phyloP scores from a whole-genome alignment of 35 echinoderm and acorn worm species.

The Lytechinus pictus region DNA sequence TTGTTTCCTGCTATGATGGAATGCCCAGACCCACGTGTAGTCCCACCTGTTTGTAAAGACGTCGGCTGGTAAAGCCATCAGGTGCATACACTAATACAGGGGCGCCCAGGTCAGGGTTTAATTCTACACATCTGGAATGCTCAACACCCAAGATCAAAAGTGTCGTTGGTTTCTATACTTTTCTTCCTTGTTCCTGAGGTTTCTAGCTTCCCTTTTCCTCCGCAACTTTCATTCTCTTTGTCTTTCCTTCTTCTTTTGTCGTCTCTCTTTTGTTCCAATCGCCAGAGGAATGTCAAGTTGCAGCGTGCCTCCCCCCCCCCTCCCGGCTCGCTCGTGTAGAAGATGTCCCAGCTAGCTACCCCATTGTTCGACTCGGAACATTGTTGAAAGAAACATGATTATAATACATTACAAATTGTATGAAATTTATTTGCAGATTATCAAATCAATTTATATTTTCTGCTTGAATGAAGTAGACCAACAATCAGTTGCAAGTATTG shows the following conservation, averaged over 20 bases:
- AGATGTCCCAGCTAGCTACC: background rate
- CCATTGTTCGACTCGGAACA: no score
- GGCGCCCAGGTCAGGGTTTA: background rate
- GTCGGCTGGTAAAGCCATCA: background rate
- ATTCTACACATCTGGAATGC: background rate
- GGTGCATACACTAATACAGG: background rate
- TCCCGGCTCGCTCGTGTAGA: background rate
- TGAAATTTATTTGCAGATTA: no score
- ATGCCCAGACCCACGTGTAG: background rate
- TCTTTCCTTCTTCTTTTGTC: background rate
- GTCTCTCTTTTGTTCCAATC: background rate
- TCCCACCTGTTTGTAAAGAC: background rate
- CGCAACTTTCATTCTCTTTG: background rate
- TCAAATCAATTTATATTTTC: no score
- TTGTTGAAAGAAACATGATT: no score
- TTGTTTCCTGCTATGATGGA: background rate
- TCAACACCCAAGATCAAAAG: background rate
- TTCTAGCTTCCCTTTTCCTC: background rate
- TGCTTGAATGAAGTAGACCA: no score
- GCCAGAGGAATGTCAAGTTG: background rate
- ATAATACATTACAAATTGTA: no score
- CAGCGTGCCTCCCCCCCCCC: background rate
- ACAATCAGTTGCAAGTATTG: no score
- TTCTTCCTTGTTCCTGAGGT: background rate
- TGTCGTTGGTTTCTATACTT: background rate